phyloP scores from a whole-genome alignment of 2,113 vertebrate species.

The Mesoclemmys tuberculata region DNA sequence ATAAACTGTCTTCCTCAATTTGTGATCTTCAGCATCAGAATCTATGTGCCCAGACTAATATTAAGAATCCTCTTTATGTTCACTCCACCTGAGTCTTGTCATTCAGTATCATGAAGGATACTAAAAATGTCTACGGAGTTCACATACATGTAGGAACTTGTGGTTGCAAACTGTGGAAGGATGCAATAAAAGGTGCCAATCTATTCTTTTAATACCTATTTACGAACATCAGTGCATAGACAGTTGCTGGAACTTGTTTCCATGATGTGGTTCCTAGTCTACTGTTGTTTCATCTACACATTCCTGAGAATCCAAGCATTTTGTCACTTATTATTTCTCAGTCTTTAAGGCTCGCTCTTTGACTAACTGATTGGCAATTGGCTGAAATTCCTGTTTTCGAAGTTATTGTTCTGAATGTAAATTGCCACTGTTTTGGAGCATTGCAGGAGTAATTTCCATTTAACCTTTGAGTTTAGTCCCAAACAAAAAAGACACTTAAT shows the following conservation, averaged over 20 bases:
- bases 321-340: slow-evolving; percentile 18
- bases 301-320: slow-evolving; percentile 19
- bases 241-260: slow-evolving; percentile 32
- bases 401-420: background rate
- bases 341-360: slow-evolving; percentile 36
- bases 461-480: background rate
- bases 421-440: background rate
- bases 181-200: background rate
- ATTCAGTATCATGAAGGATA: background rate
- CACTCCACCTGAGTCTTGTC: background rate
- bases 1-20: too few relatives aligned
- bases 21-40: background rate
- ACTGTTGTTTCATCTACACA: background rate
- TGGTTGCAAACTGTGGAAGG: background rate
- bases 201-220: background rate
- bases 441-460: background rate
- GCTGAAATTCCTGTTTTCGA: slow-evolving; percentile 17
- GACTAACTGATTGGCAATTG: slow-evolving; percentile 35
- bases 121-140: background rate
- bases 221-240: background rate
- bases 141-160: rapidly evolving
- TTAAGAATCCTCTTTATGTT: background rate
- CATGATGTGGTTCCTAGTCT: slow-evolving; percentile 33
- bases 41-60: background rate
- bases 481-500: background rate